Percentiles rank a stretch among this genome's conserved stretches.
Conservation (phyloP, 2,797 vertebrate genomes). For the Podargus strigoides region DNA sequence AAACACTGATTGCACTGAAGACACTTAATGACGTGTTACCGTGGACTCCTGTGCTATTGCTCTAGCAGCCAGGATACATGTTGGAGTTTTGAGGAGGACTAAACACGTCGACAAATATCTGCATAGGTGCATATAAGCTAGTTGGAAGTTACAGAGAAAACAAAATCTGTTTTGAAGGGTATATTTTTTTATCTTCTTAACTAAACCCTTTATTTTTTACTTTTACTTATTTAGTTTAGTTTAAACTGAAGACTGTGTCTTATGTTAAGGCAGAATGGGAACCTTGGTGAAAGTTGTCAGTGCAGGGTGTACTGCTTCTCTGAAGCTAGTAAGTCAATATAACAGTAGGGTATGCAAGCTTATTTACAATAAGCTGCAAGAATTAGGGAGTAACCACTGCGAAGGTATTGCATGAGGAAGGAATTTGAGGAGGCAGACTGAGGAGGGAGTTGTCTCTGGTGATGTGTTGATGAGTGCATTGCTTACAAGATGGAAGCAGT, state of each 20-base stretch:
- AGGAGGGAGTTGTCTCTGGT: neutral
- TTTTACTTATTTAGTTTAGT: neutral
- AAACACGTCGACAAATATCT: neutral
- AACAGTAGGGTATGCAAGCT: neutral
- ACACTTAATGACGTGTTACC: neutral
- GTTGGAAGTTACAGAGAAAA: neutral
- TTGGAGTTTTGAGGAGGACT: neutral
- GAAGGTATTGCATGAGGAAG: neutral
- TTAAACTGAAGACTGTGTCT: neutral
- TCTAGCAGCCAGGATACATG: neutral
- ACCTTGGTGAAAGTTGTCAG: neutral
- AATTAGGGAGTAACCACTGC: neutral
- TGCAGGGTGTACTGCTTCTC: neutral
- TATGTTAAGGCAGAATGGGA: neutral
- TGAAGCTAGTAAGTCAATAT: neutral
- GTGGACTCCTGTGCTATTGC: neutral
- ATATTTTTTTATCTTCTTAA: neutral
- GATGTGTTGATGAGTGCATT: neutral
- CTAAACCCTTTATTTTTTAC: neutral
- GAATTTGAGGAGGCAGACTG: neutral
- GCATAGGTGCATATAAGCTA: neutral
- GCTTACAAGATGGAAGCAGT: neutral
- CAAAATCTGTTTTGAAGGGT: neutral
- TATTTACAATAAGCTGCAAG: neutral
- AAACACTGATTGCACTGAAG: fast-evolving